phyloP scores from a whole-genome alignment of 2,797 vertebrate species.

The Sebastes variabilis region DNA sequence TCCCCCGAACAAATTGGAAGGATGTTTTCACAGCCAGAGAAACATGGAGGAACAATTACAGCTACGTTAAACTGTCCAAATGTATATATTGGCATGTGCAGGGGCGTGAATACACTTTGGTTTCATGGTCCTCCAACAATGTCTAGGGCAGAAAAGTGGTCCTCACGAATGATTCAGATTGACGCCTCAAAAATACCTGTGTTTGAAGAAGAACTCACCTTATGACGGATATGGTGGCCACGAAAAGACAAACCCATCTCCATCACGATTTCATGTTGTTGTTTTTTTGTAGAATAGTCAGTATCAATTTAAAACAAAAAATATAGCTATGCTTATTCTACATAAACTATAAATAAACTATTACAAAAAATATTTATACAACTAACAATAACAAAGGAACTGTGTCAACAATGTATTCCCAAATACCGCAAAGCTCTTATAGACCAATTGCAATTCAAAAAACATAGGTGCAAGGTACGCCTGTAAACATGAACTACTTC shows the following conservation, averaged over 20 bases:
- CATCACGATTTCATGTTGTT: neutral
- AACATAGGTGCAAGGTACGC: too few species aligned
- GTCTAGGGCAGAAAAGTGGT: neutral
- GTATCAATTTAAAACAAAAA: neutral
- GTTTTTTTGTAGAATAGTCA: neutral
- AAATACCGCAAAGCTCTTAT: fast-evolving
- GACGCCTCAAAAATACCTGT: too few species aligned
- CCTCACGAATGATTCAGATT: too few species aligned
- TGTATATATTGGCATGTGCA: neutral
- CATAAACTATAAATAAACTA: neutral
- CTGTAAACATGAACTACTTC: too few species aligned
- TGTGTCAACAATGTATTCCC: too few species aligned
- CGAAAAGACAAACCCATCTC: neutral
- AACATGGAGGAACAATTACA: neutral
- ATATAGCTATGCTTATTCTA: neutral
- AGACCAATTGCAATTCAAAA: too few species aligned
- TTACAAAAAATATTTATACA: fast-evolving
- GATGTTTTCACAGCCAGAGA: neutral
- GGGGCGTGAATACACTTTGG: neutral
- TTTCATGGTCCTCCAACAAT: neutral
- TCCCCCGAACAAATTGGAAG: neutral
- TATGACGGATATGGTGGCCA: fast-evolving
- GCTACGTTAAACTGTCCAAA: neutral
- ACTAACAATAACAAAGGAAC: too few species aligned
- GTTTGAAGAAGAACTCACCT: too few species aligned